Base-by-base conservation (phyloP, 1,140 invertebrate species). In the Diplogasteroides magnus region DNA sequence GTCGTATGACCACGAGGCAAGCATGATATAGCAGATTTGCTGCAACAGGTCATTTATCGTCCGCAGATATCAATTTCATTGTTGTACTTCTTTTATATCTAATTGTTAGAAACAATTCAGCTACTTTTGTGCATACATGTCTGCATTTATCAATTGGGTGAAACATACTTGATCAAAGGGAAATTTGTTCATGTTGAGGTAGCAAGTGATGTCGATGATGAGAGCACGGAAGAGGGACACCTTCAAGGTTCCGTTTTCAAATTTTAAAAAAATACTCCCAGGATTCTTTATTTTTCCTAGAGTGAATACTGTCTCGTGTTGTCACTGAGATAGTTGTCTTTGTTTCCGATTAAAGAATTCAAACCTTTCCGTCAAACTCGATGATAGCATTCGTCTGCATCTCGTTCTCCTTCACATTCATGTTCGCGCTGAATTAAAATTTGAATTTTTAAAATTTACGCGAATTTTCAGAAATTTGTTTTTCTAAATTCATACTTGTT, bases 331-430 rank as follows among this genome's bases (percentile, higher is more conserved):
- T n/a, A n/a, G n/a, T n/a, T n/a, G n/a, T n/a, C n/a, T n/a, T n/a
- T n/a, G n/a, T n/a, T n/a, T n/a, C n/a, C n/a, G n/a, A 14, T 1
- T 68, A 68, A 48, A 72, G 67, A n/a, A 72, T 61, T n/a, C 78
- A 82, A 61, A 81, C 76, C 26, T 72, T 67, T 27, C 79, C 79
- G 55, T 77, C 77, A 56, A 71, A 67, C 57, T 78, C 64, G 19
- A 81, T 77, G 23, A 82, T 57, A 13, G 76, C 80, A 64, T 81
- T 81, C 19, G 79, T 81, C 63, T 80, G 75, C 71, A 81, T 66
- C 67, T 81, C 78, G 58, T 81, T 81, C 37, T 80, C 79, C 58
- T 77, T 71, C 3, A 81, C 72, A 63, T 81, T 82, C 79, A 81
- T 81, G 64, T 82, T 78, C 15, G 79, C 79, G 66, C 77, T 81